Percentiles rank a stretch among this genome's conserved stretches.
phyloP scores from a whole-genome alignment of 2,888 invertebrate genomes.

The Oligia latruncula region DNA sequence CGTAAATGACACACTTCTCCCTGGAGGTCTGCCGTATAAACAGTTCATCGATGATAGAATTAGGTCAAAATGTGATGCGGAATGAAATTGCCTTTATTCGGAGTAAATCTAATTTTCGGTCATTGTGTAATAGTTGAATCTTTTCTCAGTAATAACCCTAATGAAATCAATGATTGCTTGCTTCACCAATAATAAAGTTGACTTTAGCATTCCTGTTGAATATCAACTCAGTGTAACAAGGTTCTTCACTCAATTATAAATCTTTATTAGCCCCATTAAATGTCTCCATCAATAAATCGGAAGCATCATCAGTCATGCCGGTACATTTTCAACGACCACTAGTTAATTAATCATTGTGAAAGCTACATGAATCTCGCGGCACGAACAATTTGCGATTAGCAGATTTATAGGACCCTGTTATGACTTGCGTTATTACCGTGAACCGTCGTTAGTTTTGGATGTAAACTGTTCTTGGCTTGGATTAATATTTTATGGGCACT shows the following conservation, averaged over 20 bases:
- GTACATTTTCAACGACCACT: slow-evolving; percentile 44
- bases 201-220: slow-evolving; percentile 18
- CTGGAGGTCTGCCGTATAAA: slow-evolving; percentile 19
- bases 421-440: slow-evolving; percentile 47
- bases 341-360: slow-evolving; percentile 64
- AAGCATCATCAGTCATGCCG: slow-evolving; percentile 47
- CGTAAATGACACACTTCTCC: slow-evolving; percentile 22
- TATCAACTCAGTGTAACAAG: slow-evolving; percentile 19
- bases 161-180: slow-evolving; percentile 1
- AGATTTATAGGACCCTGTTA: slow-evolving; percentile 58
- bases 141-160: slow-evolving; percentile 16
- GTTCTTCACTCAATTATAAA: slow-evolving; percentile 47
- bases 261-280: slow-evolving; percentile 53
- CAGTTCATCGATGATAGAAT: slow-evolving; percentile 30
- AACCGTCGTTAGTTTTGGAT: slow-evolving; percentile 33
- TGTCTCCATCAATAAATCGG: slow-evolving; percentile 46
- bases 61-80: slow-evolving; percentile 37
- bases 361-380: slow-evolving; percentile 60
- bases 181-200: not conserved
- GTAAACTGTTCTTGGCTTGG: slow-evolving; percentile 24
- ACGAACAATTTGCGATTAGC: slow-evolving; percentile 55
- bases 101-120: slow-evolving; percentile 28
- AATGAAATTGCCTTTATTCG: slow-evolving; percentile 12
- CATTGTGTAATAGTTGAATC: slow-evolving; percentile 7
- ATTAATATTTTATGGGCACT: not conserved